Evolutionary conservation across 2,888 invertebrate genomes (phyloP), one percentile per base, ranked within the genome.

Genomic region (Papilio demoleus): DNA sequence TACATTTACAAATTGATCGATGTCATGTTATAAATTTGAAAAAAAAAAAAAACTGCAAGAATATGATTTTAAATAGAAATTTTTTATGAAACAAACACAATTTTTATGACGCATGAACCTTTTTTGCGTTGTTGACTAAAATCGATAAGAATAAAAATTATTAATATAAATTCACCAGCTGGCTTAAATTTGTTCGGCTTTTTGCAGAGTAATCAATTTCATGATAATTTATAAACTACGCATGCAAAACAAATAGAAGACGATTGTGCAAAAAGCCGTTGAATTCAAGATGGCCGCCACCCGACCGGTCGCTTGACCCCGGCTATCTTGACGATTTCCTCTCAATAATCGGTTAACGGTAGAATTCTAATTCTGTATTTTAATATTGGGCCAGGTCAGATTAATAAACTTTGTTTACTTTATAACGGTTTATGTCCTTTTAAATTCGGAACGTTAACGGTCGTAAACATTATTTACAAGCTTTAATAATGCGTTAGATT

Each of bases 321-420:
- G 42, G 53, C 42, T 69, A 65, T 64, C 68, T 36, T 36, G 22
- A 65, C 65, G 40, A 62, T 42, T 69, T 69, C 65, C 65, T 56
- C 42, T 36, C 40, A 61, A 65, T 68, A 65, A 68, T 65, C 50
- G 68, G 24, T 59, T n/a, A 68, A 68, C 68, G 65, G 68, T 68
- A n/a, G n/a, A 19, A 47, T 59, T 65, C 68, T 65, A 65, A 65
- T 68, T 65, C 59, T 5, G 68, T 58, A 68, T 34, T 56, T 59
- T 47, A 63, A 45, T 40, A 56, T 68, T 42, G 24, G 19, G 17
- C 19, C 56, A 36, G 60, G 60, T 50, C 66, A 66, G 22, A 58
- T n/a, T 45, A n/a, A 58, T 38, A 67, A 67, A 67, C 61, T 22
- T 56, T 67, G 19, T 56, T 62, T 38, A 14, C 56, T 8, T 56